Conservation (phyloP, 2,113 vertebrate genomes). For the Hyla sarda region DNA sequence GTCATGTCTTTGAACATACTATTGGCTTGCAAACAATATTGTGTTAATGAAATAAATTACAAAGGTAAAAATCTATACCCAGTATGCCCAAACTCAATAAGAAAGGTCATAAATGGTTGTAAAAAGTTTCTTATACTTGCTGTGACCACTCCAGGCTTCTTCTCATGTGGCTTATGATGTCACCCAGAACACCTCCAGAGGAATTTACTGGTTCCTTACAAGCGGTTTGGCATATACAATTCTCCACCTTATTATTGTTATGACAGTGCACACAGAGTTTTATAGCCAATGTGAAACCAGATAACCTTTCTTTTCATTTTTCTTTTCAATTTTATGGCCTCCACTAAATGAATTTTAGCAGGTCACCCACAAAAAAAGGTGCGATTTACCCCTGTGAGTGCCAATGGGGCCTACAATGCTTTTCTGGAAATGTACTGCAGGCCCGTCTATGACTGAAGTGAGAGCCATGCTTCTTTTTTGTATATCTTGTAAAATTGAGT, state of each 20-base stretch:
- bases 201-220: constrained; percentile 58
- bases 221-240: constrained; percentile 55
- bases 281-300: constrained; percentile 56
- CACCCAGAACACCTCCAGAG: constrained; percentile 54
- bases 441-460: constrained; percentile 36
- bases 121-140: constrained; percentile 51
- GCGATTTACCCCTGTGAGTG: constrained; percentile 53
- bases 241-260: constrained; percentile 58
- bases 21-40: constrained; percentile 38
- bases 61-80: constrained; percentile 15
- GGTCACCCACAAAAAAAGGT: constrained; percentile 58
- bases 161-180: constrained; percentile 60
- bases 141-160: constrained; percentile 53
- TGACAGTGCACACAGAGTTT: constrained; percentile 59
- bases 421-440: constrained; percentile 51
- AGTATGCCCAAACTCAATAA: constrained; percentile 34
- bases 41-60: constrained; percentile 22
- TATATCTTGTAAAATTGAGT: constrained; percentile 56
- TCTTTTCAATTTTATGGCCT: constrained; percentile 51
- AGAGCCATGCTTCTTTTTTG: constrained; percentile 45
- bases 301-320: constrained; percentile 61
- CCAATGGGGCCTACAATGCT: constrained; percentile 44
- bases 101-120: constrained; percentile 34
- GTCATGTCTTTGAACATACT: background rate
- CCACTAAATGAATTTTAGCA: constrained; percentile 59